Evolutionary conservation across 2,888 invertebrate genomes (phyloP).

Genomic region (Apamea monoglypha): DNA sequence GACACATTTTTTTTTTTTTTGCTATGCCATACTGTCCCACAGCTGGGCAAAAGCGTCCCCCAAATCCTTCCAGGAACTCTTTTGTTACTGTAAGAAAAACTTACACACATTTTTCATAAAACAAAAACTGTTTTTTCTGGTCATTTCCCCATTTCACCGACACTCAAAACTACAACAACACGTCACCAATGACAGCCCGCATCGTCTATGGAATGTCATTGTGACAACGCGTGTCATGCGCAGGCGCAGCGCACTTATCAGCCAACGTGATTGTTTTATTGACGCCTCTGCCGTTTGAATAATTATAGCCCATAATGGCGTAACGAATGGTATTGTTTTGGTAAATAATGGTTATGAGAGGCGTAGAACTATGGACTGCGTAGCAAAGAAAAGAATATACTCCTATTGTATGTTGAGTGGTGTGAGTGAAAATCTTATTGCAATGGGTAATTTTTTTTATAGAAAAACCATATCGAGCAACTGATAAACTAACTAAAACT

Average conservation of each 20-base stretch:
- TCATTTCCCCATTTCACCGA: not conserved
- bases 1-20: not conserved
- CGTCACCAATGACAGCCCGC: constrained; percentile 57
- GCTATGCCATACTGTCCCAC: too few relatives aligned
- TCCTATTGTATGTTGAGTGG: constrained; percentile 20
- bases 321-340: constrained; percentile 40
- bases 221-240: constrained; percentile 65
- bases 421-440: constrained; percentile 18
- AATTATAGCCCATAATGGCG: constrained; percentile 61
- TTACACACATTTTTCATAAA: not conserved
- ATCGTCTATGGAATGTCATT: constrained; percentile 65
- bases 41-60: too few relatives aligned
- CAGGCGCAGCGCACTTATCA: constrained; percentile 63
- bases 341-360: constrained; percentile 46
- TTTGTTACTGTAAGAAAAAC: not conserved
- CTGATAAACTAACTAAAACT: too few relatives aligned
- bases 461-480: not conserved
- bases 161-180: constrained; percentile 12
- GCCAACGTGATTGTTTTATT: constrained; percentile 68
- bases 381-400: constrained; percentile 8
- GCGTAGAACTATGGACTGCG: not conserved
- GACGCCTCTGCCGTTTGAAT: constrained; percentile 62
- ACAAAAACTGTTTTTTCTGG: not conserved
- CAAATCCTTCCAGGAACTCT: too few relatives aligned
- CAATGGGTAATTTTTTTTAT: constrained; percentile 5